Evolutionary conservation across 2,797 vertebrate genomes (phyloP).

Genomic region (Iguana delicatissima): DNA sequence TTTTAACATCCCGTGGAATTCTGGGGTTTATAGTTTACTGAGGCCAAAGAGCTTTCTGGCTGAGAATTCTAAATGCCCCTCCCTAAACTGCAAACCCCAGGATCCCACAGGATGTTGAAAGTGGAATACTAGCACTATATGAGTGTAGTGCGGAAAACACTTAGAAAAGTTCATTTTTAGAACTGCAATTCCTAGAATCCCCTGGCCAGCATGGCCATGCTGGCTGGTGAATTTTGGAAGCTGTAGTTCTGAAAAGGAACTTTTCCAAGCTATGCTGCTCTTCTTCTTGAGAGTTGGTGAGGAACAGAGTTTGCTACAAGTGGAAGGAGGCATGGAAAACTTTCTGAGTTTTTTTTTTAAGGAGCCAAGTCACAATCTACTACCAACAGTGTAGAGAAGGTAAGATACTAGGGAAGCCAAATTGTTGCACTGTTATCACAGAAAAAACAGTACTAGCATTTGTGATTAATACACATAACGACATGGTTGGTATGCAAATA

Average conservation of each 20-base stretch:
- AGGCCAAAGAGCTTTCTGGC: no score
- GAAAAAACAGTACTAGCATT: neutral
- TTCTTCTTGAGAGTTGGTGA: no score
- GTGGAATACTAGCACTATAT: no score
- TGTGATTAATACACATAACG: neutral
- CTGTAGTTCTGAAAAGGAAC: neutral
- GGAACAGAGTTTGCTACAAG: neutral
- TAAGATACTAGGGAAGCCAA: neutral
- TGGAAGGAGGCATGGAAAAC: no score
- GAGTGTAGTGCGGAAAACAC: no score
- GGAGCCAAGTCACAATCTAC: slow-evolving; percentile 13
- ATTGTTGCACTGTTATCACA: neutral
- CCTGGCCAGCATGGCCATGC: neutral
- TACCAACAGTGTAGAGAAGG: slow-evolving; percentile 33
- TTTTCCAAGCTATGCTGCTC: neutral
- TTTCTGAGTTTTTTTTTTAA: neutral
- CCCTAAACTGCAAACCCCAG: no score
- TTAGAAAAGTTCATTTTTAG: neutral
- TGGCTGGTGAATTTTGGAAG: neutral
- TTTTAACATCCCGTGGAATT: no score
- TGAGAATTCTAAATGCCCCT: no score
- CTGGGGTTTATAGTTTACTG: no score
- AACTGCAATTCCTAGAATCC: neutral
- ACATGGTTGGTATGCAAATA: neutral
- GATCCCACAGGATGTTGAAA: no score